Conservation (phyloP, 2,797 vertebrate species). For the Australoheros facetus region DNA sequence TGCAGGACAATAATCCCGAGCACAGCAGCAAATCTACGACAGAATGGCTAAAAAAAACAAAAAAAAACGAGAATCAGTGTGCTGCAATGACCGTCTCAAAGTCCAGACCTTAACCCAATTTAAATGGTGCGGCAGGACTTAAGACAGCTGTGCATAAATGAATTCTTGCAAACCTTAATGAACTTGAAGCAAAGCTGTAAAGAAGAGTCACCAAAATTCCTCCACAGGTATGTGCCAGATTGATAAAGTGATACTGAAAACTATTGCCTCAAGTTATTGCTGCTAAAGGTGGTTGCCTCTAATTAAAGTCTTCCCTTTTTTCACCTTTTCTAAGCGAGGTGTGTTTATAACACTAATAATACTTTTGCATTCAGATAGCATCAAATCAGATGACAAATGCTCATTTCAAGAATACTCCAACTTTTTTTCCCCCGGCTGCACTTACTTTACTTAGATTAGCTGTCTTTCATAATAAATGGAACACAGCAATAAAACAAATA, state of each 20-base stretch:
- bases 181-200: neutral
- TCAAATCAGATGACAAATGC: neutral
- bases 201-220: neutral
- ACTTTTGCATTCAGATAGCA: neutral
- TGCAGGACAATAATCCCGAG: neutral
- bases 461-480: neutral
- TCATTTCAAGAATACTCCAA: neutral
- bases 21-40: neutral
- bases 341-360: neutral
- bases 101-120: neutral
- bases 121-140: neutral
- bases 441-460: neutral
- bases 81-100: neutral
- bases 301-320: neutral
- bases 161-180: neutral
- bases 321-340: neutral
- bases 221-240: neutral
- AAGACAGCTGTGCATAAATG: neutral
- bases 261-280: rapidly evolving
- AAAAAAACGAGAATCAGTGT: too few relatives aligned
- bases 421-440: neutral
- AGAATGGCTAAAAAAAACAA: neutral
- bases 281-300: neutral
- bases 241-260: neutral
- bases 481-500: neutral